phyloP scores from a whole-genome alignment of 2,113 vertebrate genomes.

The Bostrychus sinensis region DNA sequence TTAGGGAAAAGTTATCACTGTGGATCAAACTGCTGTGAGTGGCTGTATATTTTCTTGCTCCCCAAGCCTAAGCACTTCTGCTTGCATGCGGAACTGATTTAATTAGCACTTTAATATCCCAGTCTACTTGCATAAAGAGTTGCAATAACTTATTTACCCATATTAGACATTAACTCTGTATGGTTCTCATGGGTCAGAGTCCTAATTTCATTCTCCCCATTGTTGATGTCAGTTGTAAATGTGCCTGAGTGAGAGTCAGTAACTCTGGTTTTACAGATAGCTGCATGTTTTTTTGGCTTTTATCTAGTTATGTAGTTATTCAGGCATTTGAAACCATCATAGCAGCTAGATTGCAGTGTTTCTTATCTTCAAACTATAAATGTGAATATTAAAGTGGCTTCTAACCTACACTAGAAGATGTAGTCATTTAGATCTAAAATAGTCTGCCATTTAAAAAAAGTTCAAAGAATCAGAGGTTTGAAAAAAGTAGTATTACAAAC shows the following conservation, averaged over 20 bases:
- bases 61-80: constrained; percentile 34
- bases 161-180: constrained; percentile 64
- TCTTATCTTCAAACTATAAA: background rate
- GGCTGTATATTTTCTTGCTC: constrained; percentile 29
- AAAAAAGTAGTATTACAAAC: background rate
- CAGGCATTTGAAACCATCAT: background rate
- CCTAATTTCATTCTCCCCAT: constrained; percentile 48
- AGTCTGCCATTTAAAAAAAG: background rate
- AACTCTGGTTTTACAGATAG: background rate
- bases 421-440: background rate
- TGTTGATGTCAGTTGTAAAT: constrained; percentile 42
- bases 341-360: background rate
- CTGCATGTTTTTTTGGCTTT: background rate
- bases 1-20: background rate
- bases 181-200: constrained; percentile 50
- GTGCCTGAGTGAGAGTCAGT: constrained; percentile 23
- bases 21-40: constrained; percentile 13
- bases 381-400: background rate
- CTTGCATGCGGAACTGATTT: constrained; percentile 60
- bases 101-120: constrained; percentile 69
- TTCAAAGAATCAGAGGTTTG: background rate
- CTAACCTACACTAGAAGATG: background rate
- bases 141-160: constrained; percentile 67
- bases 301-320: constrained; percentile 12
- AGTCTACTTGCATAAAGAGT: constrained; percentile 57